Conservation (phyloP, 2,797 vertebrate genomes). For the Anolis apletophallus region DNA sequence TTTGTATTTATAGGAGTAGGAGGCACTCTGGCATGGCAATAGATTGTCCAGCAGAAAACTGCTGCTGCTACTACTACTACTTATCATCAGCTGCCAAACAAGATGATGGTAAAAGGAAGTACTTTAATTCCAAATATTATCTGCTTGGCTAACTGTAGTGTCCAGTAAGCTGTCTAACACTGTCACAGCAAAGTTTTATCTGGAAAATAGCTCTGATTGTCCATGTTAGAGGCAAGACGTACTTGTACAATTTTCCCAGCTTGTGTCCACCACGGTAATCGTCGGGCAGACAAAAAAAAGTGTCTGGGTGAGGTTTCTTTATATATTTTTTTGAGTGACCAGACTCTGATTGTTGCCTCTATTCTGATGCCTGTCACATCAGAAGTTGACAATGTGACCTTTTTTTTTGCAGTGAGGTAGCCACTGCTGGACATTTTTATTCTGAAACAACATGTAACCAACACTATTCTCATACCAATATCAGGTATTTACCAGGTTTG, state of each 20-base stretch:
- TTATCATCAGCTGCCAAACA: neutral
- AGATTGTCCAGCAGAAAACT: neutral
- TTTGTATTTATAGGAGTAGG: slow-evolving; percentile 24
- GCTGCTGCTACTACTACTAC: slow-evolving; percentile 34
- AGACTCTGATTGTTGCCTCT: slow-evolving; percentile 25
- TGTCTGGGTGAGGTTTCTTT: neutral
- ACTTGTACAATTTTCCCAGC: neutral
- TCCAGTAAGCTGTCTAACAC: slow-evolving; percentile 11
- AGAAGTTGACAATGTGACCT: slow-evolving; percentile 33
- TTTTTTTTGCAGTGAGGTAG: slow-evolving; percentile 27
- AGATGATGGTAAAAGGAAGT: neutral
- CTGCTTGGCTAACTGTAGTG: neutral
- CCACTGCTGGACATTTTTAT: slow-evolving; percentile 34
- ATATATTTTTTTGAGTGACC: neutral
- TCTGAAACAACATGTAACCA: slow-evolving; percentile 20
- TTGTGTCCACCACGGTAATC: slow-evolving; percentile 18
- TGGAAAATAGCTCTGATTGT: slow-evolving; percentile 26
- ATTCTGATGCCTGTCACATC: slow-evolving; percentile 26
- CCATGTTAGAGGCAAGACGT: neutral
- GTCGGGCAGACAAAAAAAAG: slow-evolving; percentile 43
- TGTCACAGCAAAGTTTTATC: slow-evolving; percentile 24
- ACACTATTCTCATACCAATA: neutral
- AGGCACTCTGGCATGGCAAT: slow-evolving; percentile 42
- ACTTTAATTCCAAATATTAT: slow-evolving; percentile 55
- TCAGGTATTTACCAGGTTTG: neutral